Percentiles rank a stretch among this genome's conserved stretches.
phyloP scores from a whole-genome alignment of 53 echinoderm and acorn worm species.

The Stichopus horrens region DNA sequence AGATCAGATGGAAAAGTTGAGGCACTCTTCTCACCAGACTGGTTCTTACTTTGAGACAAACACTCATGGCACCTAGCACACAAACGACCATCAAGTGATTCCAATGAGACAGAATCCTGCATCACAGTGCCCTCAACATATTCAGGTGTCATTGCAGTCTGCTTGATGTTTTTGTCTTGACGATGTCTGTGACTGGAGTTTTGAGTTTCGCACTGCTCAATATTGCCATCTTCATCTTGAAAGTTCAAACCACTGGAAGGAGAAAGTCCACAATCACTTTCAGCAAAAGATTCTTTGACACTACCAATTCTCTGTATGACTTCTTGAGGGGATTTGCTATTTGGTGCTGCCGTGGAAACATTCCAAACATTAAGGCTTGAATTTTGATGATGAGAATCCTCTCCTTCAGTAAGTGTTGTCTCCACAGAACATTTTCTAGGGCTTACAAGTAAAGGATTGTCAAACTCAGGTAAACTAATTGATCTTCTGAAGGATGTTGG shows the following conservation, averaged over 20 bases:
- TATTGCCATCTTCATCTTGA: neutral
- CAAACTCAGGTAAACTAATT: constrained; percentile 19
- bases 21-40: neutral
- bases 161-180: neutral
- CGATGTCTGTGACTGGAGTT: neutral
- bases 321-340: neutral
- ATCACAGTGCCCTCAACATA: neutral
- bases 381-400: neutral
- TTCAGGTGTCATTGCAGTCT: neutral
- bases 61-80: neutral
- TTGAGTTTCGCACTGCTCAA: neutral
- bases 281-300: neutral
- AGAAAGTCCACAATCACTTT: neutral
- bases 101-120: neutral
- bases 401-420: constrained; percentile 1
- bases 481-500: neutral
- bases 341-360: neutral
- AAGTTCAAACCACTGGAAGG: neutral
- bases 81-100: neutral
- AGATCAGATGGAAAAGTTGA: neutral
- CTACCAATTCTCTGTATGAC: too few species aligned
- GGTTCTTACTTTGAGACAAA: neutral
- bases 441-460: constrained; percentile 37
- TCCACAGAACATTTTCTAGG: constrained; percentile 25
- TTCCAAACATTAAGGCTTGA: neutral